A percentile compares a stretch with the other conserved stretches of the same genome.
Evolutionary conservation across 2,113 vertebrate genomes (phyloP).

Genomic region (Hippocampus zosterae): DNA sequence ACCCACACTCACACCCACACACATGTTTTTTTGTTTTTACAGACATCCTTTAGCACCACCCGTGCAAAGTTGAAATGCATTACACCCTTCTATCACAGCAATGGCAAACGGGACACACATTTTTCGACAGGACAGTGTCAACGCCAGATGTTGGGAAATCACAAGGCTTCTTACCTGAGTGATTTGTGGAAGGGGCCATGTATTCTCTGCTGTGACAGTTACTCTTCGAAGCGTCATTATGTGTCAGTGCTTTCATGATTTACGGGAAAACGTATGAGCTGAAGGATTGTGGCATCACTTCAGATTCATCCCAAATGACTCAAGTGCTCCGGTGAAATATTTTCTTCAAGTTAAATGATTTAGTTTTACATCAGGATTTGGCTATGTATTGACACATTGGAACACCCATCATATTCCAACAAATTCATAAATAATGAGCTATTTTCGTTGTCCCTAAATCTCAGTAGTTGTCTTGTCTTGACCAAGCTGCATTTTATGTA

Average conservation of each 20-base stretch:
- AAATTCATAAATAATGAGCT: background rate
- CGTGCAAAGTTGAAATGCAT: constrained; percentile 3
- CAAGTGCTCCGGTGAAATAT: background rate
- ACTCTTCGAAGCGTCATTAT: constrained; percentile 21
- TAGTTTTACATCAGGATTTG: background rate
- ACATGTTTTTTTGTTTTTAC: background rate
- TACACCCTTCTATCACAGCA: constrained; percentile 12
- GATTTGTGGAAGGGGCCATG: constrained; percentile 44
- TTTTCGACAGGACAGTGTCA: constrained; percentile 20
- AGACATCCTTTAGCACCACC: background rate
- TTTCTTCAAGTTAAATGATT: background rate
- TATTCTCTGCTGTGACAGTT: constrained; percentile 21
- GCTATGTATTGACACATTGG: background rate
- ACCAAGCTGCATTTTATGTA: background rate
- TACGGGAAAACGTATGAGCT: constrained; percentile 15
- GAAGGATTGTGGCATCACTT: constrained; percentile 16
- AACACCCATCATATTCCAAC: background rate
- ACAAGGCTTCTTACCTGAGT: constrained; percentile 54
- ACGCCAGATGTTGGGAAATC: constrained; percentile 48
- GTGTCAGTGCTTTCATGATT: constrained; percentile 37
- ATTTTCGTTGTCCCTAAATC: constrained; percentile 4
- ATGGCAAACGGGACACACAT: constrained; percentile 22
- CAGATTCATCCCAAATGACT: constrained; percentile 9
- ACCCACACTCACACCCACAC: background rate
- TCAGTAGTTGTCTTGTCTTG: background rate